Evolutionary conservation across 2,113 vertebrate species (phyloP), one percentile per base, ranked within the genome.

Genomic region (Tricholaema leucomelas): DNA sequence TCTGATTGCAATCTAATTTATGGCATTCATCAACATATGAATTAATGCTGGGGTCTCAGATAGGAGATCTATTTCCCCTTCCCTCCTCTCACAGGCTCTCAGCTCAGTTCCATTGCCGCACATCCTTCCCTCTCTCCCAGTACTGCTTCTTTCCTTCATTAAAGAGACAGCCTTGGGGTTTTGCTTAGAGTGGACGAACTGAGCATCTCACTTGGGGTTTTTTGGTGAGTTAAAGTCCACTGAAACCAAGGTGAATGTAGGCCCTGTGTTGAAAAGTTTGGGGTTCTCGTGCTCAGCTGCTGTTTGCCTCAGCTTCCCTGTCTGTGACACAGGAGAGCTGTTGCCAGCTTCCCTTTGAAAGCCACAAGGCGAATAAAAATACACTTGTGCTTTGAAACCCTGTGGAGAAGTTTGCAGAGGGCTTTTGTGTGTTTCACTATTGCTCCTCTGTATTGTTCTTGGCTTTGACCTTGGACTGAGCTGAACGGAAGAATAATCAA

Each of bases 1-100:
- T 16, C 89, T 96, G 96, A 97, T 96, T 97, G 85, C 94, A 95
- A 94, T 96, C 95, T 96, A 96, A 97, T 97, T 96, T 96, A 96
- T 96, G 96, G 96, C 96, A 97, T 96, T 96, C 94, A 96, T 97
- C 96, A 96, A 95, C 94, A 96, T 96, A 96, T 33, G 69, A 95
- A 94, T 96, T 96, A 96, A 95, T 71, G 60, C 72, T 80, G 76
- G 95, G 95, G 92, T 94, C 93, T 94, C 81, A 89, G 82, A 93
- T 89, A 94, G 67, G 91, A 93, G 89, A 83, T 85, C 60, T 87
- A 60, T 74, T 89, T 92, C 30, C 30, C 60, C 52, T 69, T 77
- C 48, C 42, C 48, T 67, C 38, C 75, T 88, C 0, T 0, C 61
- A 31, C 52, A 63, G 59, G 40, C 56, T 85, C 5, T 38, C 35